These are phyloP conservation scores for Diglossa cyanea DNA, from an alignment of 2,797 vertebrate genomes.

Conservation along the genomic window DNA sequence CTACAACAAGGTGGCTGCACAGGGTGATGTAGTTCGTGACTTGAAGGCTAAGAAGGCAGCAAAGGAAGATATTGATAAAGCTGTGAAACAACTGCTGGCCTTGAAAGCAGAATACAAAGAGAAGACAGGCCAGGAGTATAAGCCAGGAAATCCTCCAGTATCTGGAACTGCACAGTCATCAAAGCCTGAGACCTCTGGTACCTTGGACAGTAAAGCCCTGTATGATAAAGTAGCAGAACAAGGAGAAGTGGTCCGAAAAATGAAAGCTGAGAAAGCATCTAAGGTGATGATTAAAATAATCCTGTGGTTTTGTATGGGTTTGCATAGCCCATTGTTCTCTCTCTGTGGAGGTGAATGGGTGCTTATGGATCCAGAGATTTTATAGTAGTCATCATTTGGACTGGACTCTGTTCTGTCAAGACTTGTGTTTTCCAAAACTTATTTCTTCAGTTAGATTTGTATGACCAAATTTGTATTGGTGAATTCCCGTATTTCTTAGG, in stretches of 20 bases:
- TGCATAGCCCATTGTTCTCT: background rate
- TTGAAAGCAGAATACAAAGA: slow-evolving; percentile 88
- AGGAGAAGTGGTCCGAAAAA: slow-evolving; percentile 88
- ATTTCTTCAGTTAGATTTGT: background rate
- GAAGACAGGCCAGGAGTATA: slow-evolving; percentile 88
- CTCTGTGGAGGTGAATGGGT: background rate
- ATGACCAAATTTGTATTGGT: background rate
- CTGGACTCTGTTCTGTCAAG: background rate
- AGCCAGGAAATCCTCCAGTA: slow-evolving; percentile 75
- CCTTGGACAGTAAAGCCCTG: slow-evolving; percentile 61
- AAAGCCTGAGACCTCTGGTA: background rate
- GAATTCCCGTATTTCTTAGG: background rate
- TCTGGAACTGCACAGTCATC: background rate
- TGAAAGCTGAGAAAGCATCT: slow-evolving; percentile 87
- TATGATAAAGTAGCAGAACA: slow-evolving; percentile 83
- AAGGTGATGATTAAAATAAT: slow-evolving; percentile 76
- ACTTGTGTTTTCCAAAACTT: background rate
- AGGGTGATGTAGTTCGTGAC: slow-evolving; percentile 87
- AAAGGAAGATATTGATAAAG: slow-evolving; percentile 88
- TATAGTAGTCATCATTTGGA: background rate
- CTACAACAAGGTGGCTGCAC: slow-evolving; percentile 81
- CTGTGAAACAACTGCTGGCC: slow-evolving; percentile 86
- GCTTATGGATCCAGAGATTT: background rate
- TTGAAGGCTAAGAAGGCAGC: slow-evolving; percentile 87
- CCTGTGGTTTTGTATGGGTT: background rate